Evolutionary conservation across 2,797 vertebrate genomes (phyloP).

Genomic region (Sphaeramia orbicularis): DNA sequence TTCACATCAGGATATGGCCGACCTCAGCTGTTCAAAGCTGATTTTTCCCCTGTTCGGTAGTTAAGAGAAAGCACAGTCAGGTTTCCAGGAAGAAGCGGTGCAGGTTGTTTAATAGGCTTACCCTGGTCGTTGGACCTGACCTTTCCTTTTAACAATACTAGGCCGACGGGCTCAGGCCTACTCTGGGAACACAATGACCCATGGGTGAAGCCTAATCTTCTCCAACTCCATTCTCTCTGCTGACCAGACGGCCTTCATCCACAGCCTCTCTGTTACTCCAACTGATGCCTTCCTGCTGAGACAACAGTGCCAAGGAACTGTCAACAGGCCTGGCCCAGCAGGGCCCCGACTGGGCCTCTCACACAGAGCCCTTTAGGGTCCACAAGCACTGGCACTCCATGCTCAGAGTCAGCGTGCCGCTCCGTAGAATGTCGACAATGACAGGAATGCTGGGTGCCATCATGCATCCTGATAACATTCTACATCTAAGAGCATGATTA

Average conservation of each 20-base stretch:
- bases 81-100: conserved; percentile 76
- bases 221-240: conserved; percentile 87
- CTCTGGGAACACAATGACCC: conserved; percentile 93
- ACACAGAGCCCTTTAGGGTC: conserved; percentile 61
- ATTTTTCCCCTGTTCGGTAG: conserved; percentile 64
- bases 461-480: conserved; percentile 69
- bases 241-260: conserved; percentile 85
- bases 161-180: conserved; percentile 86
- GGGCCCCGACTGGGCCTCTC: conserved; percentile 80
- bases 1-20: conserved; percentile 73
- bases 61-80: conserved; percentile 80
- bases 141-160: conserved; percentile 94
- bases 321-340: conserved; percentile 90
- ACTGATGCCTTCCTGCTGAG: conserved; percentile 98
- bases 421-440: conserved; percentile 74
- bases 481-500: conserved; percentile 71
- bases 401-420: conserved; percentile 47
- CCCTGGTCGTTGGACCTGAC: conserved; percentile 90
- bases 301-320: conserved; percentile 94
- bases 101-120: conserved; percentile 86
- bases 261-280: conserved; percentile 92
- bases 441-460: conserved; percentile 80
- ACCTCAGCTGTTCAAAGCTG: conserved; percentile 73
- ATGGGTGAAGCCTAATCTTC: conserved; percentile 95
- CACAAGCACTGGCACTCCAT: conserved; percentile 57